These are phyloP conservation scores for Propsilocerus akamusi DNA, from an alignment of 1,140 invertebrate species.

Conservation along the genomic window DNA sequence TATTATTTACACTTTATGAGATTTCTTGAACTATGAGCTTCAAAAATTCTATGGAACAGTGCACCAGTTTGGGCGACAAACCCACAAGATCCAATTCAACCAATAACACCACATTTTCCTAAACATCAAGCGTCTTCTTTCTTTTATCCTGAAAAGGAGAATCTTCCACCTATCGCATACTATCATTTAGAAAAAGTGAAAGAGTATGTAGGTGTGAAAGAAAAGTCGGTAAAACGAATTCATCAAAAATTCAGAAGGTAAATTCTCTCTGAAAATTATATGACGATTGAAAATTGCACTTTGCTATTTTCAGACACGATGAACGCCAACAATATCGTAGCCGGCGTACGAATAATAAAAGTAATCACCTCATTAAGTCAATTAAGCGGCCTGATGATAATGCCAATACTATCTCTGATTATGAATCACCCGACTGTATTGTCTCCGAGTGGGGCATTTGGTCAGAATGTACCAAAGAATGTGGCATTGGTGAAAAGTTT, in stretches of 20 bases:
- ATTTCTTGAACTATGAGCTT: too few relatives aligned
- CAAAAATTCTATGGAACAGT: too few relatives aligned
- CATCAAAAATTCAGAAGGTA: background rate
- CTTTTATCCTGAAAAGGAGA: constrained; percentile 73
- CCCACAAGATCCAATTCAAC: constrained; percentile 74
- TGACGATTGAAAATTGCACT: too few relatives aligned
- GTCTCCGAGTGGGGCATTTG: constrained; percentile 76
- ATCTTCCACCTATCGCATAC: constrained; percentile 75
- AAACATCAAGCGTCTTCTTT: constrained; percentile 87
- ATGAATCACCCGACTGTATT: constrained; percentile 48
- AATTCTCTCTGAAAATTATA: background rate
- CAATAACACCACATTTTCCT: constrained; percentile 80
- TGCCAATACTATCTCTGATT: too few relatives aligned
- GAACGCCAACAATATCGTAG: too few relatives aligned
- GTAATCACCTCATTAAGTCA: too few relatives aligned
- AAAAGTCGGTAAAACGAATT: background rate
- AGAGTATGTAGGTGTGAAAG: background rate
- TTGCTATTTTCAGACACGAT: too few relatives aligned
- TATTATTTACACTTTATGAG: too few relatives aligned
- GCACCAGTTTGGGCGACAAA: constrained; percentile 84
- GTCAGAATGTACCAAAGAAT: constrained; percentile 66
- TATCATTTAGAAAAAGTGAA: constrained; percentile 75
- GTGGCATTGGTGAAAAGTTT: constrained; percentile 71
- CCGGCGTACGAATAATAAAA: too few relatives aligned
- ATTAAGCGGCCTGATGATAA: too few relatives aligned